phyloP scores from a whole-genome alignment of 92 coral and sea anemone species.

The Plumapathes pennacea region DNA sequence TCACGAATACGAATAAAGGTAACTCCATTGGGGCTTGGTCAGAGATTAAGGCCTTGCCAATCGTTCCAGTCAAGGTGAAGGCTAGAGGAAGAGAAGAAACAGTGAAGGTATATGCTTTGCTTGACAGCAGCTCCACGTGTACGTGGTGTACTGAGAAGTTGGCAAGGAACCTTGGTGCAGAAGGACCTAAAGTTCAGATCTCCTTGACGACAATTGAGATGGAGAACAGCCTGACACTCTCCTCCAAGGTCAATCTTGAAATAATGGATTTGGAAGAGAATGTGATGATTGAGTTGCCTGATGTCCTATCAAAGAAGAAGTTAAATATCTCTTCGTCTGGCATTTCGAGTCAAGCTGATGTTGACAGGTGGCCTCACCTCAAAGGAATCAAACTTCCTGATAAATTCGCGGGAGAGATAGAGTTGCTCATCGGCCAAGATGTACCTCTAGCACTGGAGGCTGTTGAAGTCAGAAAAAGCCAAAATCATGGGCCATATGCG shows the following conservation, averaged over 20 bases:
- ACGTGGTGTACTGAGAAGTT: constrained; percentile 50
- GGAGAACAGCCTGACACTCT: constrained; percentile 21
- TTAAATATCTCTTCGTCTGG: constrained; percentile 24
- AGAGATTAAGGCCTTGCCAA: constrained; percentile 38
- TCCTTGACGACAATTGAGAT: constrained; percentile 48
- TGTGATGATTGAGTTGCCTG: constrained; percentile 44
- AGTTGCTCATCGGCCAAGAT: constrained; percentile 53
- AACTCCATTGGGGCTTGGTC: constrained; percentile 13
- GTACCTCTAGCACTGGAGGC: constrained; percentile 52
- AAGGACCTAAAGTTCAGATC: constrained; percentile 28
- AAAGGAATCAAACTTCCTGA: constrained; percentile 27
- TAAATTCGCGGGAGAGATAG: constrained; percentile 28
- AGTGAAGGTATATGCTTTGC: constrained; percentile 35
- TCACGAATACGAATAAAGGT: background rate
- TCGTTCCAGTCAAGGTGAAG: constrained; percentile 55
- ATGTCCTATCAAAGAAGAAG: constrained; percentile 29
- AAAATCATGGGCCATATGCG: constrained; percentile 43
- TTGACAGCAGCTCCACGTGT: constrained; percentile 54
- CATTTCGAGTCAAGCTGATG: constrained; percentile 56
- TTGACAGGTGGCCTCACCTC: constrained; percentile 63
- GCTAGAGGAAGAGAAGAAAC: constrained; percentile 31
- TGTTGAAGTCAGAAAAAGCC: constrained; percentile 18
- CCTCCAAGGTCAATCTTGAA: constrained; percentile 38
- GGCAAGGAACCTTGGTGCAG: constrained; percentile 26
- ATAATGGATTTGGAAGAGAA: constrained; percentile 45